A percentile compares a stretch with the other conserved stretches of the same genome.
Evolutionary conservation across 2,113 vertebrate genomes (phyloP).

Genomic region (Dissostichus mawsoni): DNA sequence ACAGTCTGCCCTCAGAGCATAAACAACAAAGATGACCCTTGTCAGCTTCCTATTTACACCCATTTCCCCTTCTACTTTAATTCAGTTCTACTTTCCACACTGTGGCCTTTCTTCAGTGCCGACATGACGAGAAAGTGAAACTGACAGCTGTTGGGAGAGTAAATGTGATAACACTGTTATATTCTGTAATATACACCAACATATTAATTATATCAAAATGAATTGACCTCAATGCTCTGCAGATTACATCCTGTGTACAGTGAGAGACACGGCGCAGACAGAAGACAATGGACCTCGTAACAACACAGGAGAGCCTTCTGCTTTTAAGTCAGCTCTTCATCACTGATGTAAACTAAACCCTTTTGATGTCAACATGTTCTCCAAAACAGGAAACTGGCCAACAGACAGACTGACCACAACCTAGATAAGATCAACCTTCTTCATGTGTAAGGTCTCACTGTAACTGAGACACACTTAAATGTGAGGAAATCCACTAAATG

Average conservation of each 20-base stretch:
- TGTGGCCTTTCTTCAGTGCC: conserved; percentile 23
- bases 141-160: conserved; percentile 9
- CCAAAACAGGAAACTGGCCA: conserved; percentile 75
- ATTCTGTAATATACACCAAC: not conserved
- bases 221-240: conserved; percentile 23
- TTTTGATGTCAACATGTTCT: conserved; percentile 67
- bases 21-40: conserved; percentile 78
- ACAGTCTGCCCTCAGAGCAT: conserved; percentile 57
- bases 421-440: conserved; percentile 63
- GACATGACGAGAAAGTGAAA: conserved; percentile 64
- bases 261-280: conserved; percentile 46
- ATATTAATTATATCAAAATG: conserved; percentile 2
- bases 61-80: conserved; percentile 70
- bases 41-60: conserved; percentile 75
- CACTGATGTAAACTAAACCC: conserved; percentile 56
- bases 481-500: conserved; percentile 36
- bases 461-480: conserved; percentile 6
- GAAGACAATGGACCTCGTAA: conserved; percentile 62
- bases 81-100: conserved; percentile 65
- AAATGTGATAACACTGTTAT: conserved; percentile 4
- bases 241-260: conserved; percentile 56
- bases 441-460: conserved; percentile 27
- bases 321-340: conserved; percentile 70
- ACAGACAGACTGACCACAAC: conserved; percentile 71
- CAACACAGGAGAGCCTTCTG: conserved; percentile 62